Evolutionary conservation across 92 coral and sea anemone genomes (phyloP), one percentile per base, ranked within the genome.

Genomic region (Bergia sp.): DNA sequence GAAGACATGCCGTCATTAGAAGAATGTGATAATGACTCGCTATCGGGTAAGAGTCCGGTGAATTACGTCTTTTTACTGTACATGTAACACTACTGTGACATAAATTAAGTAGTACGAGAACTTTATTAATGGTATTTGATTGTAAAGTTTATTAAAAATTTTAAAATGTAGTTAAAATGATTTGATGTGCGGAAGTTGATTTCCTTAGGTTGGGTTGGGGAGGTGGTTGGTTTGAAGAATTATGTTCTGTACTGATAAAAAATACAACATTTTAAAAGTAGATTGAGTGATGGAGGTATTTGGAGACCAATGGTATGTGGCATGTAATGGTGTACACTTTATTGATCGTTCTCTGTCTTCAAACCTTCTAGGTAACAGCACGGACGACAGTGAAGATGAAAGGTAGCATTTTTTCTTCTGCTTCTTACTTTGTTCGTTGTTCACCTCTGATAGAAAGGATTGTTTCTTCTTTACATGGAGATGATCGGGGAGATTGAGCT

Each of bases 1-100:
- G 86, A 40, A 67, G 86, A 66, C 43, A 42, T 82, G 86, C 86
- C 86, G 2, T 43, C 86, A 3, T 43, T 82, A 37, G 64, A 47
- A 12, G 83, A 82, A 12, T 82, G 41, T 65, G 77, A 67, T 45
- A 66, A 82, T 43, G 58, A 40, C 77, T 82, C 86, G 3, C 16
- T 49, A n/a, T 21, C 76, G 18, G 86, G 86, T 82, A 9, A 69
- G 73, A 4, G 7, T 49, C 12, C 0, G 37, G 39, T 42, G 55
- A 42, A 77, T 42, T 11, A 11, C 18, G 58, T 53, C 16, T 10
- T 53, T 53, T 53, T 53, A 53, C 58, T 53, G 29, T 29, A 29
- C 29, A 13, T 50, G 1, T 50, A 50, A 50, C 57, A 10, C 16
- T 12, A 53, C 58, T 53, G 58, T 53, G 16, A 2, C 58, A 53